Base-by-base conservation (phyloP, 2,113 vertebrate genomes). In the Salminus brasiliensis region DNA sequence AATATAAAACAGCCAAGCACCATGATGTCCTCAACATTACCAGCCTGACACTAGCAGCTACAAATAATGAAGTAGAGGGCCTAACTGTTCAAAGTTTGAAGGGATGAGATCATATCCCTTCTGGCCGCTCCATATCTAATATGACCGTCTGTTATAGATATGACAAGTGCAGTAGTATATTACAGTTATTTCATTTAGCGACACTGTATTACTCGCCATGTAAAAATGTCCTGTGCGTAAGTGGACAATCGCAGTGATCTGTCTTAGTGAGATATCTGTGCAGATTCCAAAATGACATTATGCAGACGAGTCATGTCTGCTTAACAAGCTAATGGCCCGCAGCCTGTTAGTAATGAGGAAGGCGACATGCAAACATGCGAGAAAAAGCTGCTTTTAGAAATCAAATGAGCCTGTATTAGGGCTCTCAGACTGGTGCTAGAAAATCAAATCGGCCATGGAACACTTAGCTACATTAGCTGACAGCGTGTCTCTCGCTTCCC, bases 251-350 rank as follows among this genome's bases (percentile, higher is more conserved):
- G 13, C 16, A 23, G 76, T 36, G 8, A 71, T 78, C 45, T n/a
- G 70, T 71, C 67, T 70, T 70, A 60, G 65, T 78, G n/a, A 78
- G 41, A 67, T 9, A 52, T 43, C 53, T 25, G 34, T 57, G 29
- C 8, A 63, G 60, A 63, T 32, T 39, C 62, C 27, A 15, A 47
- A 70, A 59, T 60, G 76, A 60, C 66, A 70, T 71, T 36, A 62
- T 52, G 67, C 76, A 78, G 76, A 78, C 69, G 59, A 78, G 49
- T 71, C 76, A 78, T 25, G 53, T 71, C 30, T n/a, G 43, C 67
- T 78, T 62, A 49, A 63, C 67, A 62, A 49, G 41, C 41, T 78
- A 78, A 78, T 78, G 67, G 41, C 15, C 76, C 76, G 5, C 67
- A 49, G 55, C 67, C 1, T 60, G 71, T 62, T 21, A 34, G 76